phyloP scores from a whole-genome alignment of 2,888 invertebrate species.

The Theretra japonica region DNA sequence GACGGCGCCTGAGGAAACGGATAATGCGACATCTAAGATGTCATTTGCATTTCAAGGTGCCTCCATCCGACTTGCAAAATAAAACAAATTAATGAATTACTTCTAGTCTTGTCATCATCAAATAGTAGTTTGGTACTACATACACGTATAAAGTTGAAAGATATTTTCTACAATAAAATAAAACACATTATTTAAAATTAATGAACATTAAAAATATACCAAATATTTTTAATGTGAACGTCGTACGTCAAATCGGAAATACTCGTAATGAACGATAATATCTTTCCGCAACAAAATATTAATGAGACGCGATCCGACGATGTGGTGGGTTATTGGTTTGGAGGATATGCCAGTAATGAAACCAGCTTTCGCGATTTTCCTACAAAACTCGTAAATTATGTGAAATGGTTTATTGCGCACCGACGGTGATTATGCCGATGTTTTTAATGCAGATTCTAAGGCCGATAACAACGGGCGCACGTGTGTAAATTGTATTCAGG shows the following conservation, averaged over 20 bases:
- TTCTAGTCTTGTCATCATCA: neutral
- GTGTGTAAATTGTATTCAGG: constrained; percentile 9
- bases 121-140: too few species aligned
- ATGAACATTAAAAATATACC: too few species aligned
- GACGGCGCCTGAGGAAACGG: constrained; percentile 6
- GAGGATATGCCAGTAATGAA: neutral
- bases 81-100: neutral
- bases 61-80: neutral
- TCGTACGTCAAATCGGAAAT: too few species aligned
- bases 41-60: constrained; percentile 18
- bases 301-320: neutral
- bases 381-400: neutral
- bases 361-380: neutral
- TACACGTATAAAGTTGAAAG: too few species aligned
- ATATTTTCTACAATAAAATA: too few species aligned
- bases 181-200: too few species aligned
- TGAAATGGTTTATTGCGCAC: neutral
- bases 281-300: neutral
- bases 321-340: neutral
- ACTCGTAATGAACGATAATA: neutral
- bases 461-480: constrained; percentile 6
- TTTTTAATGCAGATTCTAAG: neutral
- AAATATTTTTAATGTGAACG: too few species aligned
- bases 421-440: neutral
- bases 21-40: constrained; percentile 3